Evolutionary conservation across 2,113 vertebrate genomes (phyloP), one percentile per base, ranked within the genome.

Genomic region (Hyperopisus bebe): DNA sequence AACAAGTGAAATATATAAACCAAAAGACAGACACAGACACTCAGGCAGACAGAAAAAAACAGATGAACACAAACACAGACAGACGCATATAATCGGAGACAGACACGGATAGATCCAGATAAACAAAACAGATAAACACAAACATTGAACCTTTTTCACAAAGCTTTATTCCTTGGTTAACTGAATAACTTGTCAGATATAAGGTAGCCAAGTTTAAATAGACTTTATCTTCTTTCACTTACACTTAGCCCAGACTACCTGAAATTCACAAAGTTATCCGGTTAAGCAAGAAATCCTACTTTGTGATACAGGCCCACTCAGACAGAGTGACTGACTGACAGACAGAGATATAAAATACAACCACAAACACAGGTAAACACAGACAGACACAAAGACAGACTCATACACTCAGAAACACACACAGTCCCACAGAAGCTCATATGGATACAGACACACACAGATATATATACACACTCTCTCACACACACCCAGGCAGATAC

Each of bases 61-160:
- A 74, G 13, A 50, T 58, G 46, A 11, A 88, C 62, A 35, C 35
- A 42, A 77, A 77, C 35, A 19, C 90, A 88, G 77, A 93, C 91
- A 9, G 55, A 53, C 6, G 70, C 92, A 90, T 27, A 44, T 58
- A 31, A 27, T 70, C 53, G 50, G 42, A 50, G 58, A 90, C 10
- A 89, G 31, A 8, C 8, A 27, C 51, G 51, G 53, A 55, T 88
- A 82, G 13, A 35, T 17, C 9, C 21, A 74, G 24, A 50, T 62
- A 58, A 58, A 19, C 17, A 53, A 5, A 53, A 53, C 21, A 48
- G 24, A 50, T n/a, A 35, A 21, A 88, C 62, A 35, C 35, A 42
- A 19, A 42, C 35, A 19, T 39, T 1, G 62, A 11, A 13, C 62
- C n/a, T 70, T 10, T 70, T 31, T 31, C 62, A 70, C 9, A 11